Evolutionary conservation across 2,113 vertebrate genomes (phyloP).

Genomic region (Ailurus styani): DNA sequence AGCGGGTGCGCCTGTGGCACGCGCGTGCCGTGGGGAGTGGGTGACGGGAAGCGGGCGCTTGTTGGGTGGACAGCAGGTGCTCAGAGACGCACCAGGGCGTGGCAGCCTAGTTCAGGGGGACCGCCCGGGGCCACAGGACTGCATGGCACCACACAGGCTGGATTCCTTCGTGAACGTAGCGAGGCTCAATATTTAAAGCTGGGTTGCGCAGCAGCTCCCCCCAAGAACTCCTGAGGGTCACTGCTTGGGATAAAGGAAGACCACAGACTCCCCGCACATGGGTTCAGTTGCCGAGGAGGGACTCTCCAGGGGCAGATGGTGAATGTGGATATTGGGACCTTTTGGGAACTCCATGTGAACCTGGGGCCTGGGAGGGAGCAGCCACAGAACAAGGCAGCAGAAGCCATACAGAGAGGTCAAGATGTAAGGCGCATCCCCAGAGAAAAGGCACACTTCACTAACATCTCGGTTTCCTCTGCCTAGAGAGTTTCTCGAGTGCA

Average conservation of each 20-base stretch:
- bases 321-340: neutral
- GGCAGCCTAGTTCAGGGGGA: neutral
- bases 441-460: neutral
- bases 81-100: fast-evolving
- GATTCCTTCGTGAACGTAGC: neutral
- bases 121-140: neutral
- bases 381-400: neutral
- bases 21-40: no score
- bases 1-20: no score
- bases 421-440: neutral
- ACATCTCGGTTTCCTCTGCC: neutral
- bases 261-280: fast-evolving
- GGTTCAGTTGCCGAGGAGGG: neutral
- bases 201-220: neutral
- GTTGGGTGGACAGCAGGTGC: neutral
- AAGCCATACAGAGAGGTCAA: neutral
- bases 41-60: neutral
- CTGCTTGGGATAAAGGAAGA: neutral
- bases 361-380: neutral
- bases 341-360: neutral
- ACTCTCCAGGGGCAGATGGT: neutral
- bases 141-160: neutral
- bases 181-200: neutral
- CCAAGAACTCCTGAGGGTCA: neutral
- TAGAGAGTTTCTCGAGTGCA: neutral